phyloP scores from a whole-genome alignment of 2,113 vertebrate species.

The Trachemys scripta region DNA sequence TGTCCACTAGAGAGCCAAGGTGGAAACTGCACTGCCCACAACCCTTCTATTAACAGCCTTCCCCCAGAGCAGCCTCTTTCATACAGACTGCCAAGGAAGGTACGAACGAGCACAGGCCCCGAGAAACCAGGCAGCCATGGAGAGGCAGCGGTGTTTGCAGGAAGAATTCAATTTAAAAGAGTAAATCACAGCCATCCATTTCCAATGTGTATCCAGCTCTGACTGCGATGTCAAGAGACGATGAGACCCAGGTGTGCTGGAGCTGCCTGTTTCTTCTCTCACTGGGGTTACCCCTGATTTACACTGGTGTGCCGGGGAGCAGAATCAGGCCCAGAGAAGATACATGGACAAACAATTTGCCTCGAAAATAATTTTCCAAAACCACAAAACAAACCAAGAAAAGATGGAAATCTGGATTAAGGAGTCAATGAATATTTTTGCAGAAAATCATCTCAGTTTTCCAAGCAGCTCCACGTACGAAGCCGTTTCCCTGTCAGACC shows the following conservation, averaged over 20 bases:
- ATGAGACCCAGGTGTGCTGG: neutral
- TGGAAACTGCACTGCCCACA: neutral
- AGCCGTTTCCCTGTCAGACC: neutral
- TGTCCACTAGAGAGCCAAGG: neutral
- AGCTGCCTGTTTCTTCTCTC: neutral
- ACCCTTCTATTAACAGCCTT: neutral
- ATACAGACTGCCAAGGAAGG: neutral
- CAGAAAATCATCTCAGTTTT: neutral
- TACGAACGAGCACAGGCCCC: neutral
- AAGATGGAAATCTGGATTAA: neutral
- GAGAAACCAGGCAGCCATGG: neutral
- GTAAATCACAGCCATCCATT: neutral
- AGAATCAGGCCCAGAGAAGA: neutral
- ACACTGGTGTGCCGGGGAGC: neutral
- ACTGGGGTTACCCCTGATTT: neutral
- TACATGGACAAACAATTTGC: neutral
- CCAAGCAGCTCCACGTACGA: neutral
- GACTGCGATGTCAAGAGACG: neutral
- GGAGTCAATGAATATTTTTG: neutral
- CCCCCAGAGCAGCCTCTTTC: neutral
- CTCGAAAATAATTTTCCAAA: neutral
- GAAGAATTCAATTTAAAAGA: neutral
- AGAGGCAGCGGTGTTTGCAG: neutral
- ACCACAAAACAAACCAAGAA: neutral
- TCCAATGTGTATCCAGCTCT: neutral